phyloP scores from a whole-genome alignment of 2,888 invertebrate species.

The Aradus depressus region DNA sequence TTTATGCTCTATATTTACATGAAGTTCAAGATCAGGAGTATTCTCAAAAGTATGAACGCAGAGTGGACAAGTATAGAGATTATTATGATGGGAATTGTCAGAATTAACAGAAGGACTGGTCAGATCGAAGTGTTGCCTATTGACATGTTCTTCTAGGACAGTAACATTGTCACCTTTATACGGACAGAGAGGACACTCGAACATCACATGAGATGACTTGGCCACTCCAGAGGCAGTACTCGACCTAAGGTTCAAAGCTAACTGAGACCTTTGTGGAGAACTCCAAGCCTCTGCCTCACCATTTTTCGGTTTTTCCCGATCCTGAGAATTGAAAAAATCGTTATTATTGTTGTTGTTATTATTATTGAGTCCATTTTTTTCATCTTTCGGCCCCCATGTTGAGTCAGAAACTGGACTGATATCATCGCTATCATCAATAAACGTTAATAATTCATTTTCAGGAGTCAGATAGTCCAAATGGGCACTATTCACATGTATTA shows the following conservation, averaged over 20 bases:
- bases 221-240: constrained; percentile 8
- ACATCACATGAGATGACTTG: constrained; percentile 8
- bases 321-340: constrained; percentile 32
- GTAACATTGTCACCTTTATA: constrained; percentile 61
- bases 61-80: constrained; percentile 60
- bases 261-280: constrained; percentile 58
- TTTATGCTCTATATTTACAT: constrained; percentile 74
- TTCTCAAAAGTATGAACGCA: constrained; percentile 61
- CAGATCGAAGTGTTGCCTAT: constrained; percentile 70
- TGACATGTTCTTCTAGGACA: constrained; percentile 70
- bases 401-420: constrained; percentile 24
- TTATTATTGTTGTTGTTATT: constrained; percentile 37
- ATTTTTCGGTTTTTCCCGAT: constrained; percentile 21
- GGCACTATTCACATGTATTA: constrained; percentile 70
- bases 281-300: constrained; percentile 47
- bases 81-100: constrained; percentile 13
- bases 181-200: constrained; percentile 64
- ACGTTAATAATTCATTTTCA: constrained; percentile 58
- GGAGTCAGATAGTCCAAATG: constrained; percentile 74
- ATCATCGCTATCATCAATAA: constrained; percentile 58
- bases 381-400: constrained; percentile 20
- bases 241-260: constrained; percentile 52
- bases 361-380: constrained; percentile 26
- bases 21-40: constrained; percentile 68
- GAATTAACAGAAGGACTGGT: constrained; percentile 50